Conservation (phyloP, 2,113 vertebrate species). For the Dolichotis patagonum region DNA sequence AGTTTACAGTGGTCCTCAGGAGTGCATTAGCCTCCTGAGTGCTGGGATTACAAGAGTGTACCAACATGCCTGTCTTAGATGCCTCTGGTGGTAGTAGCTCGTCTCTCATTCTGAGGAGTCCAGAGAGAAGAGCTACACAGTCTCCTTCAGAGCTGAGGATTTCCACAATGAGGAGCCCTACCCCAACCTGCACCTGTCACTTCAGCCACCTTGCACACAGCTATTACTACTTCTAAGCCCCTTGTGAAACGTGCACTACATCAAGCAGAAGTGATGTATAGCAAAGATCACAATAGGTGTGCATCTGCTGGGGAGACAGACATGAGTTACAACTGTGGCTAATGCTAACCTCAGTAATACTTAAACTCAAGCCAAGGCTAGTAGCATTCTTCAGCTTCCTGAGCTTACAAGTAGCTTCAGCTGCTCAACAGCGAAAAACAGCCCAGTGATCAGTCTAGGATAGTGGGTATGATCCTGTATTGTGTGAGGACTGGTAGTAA, state of each 20-base stretch:
- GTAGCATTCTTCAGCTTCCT: background rate
- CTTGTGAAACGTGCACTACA: background rate
- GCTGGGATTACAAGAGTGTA: background rate
- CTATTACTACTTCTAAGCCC: background rate
- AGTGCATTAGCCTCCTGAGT: background rate
- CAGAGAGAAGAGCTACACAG: background rate
- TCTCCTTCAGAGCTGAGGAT: background rate
- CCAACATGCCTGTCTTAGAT: background rate
- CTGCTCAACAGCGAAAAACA: background rate
- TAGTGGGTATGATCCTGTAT: background rate
- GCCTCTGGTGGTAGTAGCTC: background rate
- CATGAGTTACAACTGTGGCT: background rate
- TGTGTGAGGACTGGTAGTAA: background rate
- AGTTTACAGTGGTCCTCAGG: too few species aligned
- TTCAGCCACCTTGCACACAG: background rate
- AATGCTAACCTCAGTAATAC: background rate
- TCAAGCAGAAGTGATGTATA: constrained; percentile 16
- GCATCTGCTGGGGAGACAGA: background rate
- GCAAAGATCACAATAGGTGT: background rate
- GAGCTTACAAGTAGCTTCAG: background rate
- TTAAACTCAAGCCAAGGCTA: background rate
- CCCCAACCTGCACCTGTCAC: background rate
- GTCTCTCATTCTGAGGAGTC: constrained; percentile 37
- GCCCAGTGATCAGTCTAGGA: background rate
- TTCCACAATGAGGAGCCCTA: background rate